phyloP scores from a whole-genome alignment of 2,797 vertebrate genomes.

The Pantherophis alleghaniensis region DNA sequence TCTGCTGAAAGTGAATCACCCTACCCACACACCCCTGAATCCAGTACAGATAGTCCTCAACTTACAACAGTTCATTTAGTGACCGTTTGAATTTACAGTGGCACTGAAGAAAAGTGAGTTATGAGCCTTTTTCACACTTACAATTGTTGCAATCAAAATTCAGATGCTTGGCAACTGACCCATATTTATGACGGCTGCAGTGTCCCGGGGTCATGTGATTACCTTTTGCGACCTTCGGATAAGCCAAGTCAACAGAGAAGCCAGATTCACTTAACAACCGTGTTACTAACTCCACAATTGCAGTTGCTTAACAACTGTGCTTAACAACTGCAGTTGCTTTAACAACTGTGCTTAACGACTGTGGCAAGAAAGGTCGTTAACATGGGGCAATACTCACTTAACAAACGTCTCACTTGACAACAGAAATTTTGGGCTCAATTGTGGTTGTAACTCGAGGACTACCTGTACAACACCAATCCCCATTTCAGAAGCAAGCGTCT shows the following conservation, averaged over 20 bases:
- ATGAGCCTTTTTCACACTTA: background rate
- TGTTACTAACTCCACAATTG: background rate
- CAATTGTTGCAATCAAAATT: background rate
- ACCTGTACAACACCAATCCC: background rate
- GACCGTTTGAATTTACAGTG: background rate
- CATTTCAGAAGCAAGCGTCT: background rate
- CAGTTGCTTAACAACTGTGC: background rate
- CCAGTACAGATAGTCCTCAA: background rate
- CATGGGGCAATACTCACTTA: background rate
- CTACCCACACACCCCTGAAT: background rate
- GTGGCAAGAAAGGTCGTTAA: too few relatives aligned
- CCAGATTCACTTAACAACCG: background rate
- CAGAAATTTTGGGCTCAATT: rapidly evolving
- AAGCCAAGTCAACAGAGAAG: background rate
- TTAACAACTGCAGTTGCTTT: background rate
- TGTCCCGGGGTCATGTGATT: background rate
- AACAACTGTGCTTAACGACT: background rate
- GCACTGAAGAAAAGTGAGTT: background rate
- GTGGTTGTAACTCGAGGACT: background rate
- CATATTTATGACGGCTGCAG: background rate
- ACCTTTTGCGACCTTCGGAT: background rate
- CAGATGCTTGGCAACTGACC: background rate
- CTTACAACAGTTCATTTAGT: background rate
- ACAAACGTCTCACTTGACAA: background rate
- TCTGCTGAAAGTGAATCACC: background rate